Evolutionary conservation across 2,888 invertebrate genomes (phyloP).

Genomic region (Theretra japonica): DNA sequence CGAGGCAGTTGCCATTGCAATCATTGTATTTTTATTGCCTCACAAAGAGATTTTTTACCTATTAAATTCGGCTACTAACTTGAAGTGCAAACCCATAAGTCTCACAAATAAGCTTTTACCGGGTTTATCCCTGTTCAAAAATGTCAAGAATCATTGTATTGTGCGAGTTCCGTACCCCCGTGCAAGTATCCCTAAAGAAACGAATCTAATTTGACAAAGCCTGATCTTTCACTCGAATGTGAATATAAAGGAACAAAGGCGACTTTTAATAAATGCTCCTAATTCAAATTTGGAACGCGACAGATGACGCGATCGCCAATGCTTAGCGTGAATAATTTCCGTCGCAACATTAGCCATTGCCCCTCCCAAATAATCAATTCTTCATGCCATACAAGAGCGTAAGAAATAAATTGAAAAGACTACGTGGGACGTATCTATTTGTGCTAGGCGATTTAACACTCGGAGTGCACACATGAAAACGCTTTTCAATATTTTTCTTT

Average conservation of each 20-base stretch:
- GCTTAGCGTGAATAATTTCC: constrained; percentile 62
- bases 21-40: background rate
- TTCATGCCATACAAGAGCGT: constrained; percentile 54
- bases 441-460: constrained; percentile 35
- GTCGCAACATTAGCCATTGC: constrained; percentile 57
- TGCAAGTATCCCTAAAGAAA: background rate
- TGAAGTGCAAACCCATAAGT: background rate
- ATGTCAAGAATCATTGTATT: background rate
- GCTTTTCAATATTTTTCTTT: constrained; percentile 38
- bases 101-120: background rate
- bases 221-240: constrained; percentile 40
- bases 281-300: constrained; percentile 66
- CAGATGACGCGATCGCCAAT: constrained; percentile 66
- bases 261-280: constrained; percentile 67
- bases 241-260: constrained; percentile 33
- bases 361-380: constrained; percentile 52
- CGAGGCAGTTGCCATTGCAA: too few species aligned
- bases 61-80: background rate
- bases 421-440: constrained; percentile 39
- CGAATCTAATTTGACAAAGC: constrained; percentile 29
- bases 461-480: constrained; percentile 52
- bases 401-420: constrained; percentile 62
- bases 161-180: too few species aligned
- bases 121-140: background rate
- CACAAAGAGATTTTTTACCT: too few species aligned